Conservation (phyloP, 2,888 invertebrate genomes). For the Sympetrum striolatum region DNA sequence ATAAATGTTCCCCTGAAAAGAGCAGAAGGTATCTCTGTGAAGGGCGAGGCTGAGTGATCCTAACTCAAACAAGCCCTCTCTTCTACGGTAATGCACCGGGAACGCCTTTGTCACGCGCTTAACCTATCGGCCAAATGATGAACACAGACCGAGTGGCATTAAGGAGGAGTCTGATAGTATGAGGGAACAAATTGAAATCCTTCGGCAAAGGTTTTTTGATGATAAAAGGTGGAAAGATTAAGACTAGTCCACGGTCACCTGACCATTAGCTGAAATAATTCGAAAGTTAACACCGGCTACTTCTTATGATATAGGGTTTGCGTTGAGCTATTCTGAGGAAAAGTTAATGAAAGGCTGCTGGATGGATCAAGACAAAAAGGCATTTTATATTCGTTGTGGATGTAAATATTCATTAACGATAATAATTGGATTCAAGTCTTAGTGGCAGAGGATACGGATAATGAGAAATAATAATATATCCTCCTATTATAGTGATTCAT, state of each 20-base stretch:
- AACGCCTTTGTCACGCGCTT: not conserved
- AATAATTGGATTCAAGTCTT: no score
- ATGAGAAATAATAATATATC: no score
- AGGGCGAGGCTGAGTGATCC: not conserved
- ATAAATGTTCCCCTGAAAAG: not conserved
- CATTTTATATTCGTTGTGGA: no score
- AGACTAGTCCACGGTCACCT: not conserved
- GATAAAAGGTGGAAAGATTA: not conserved
- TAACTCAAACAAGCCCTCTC: constrained; percentile 23
- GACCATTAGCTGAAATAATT: no score
- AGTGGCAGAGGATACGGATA: no score
- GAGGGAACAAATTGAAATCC: not conserved
- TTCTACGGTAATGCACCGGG: constrained; percentile 4
- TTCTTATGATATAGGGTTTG: no score
- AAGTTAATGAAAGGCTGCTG: no score
- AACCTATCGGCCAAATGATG: not conserved
- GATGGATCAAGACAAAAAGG: no score
- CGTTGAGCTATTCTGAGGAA: no score
- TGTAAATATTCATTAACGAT: no score
- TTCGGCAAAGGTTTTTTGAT: not conserved
- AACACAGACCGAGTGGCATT: not conserved
- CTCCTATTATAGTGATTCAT: no score
- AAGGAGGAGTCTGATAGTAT: not conserved
- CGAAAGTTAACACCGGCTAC: no score
- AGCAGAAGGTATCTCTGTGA: not conserved